Evolutionary conservation across 2,888 invertebrate species (phyloP).

Genomic region (Molanna angustata): DNA sequence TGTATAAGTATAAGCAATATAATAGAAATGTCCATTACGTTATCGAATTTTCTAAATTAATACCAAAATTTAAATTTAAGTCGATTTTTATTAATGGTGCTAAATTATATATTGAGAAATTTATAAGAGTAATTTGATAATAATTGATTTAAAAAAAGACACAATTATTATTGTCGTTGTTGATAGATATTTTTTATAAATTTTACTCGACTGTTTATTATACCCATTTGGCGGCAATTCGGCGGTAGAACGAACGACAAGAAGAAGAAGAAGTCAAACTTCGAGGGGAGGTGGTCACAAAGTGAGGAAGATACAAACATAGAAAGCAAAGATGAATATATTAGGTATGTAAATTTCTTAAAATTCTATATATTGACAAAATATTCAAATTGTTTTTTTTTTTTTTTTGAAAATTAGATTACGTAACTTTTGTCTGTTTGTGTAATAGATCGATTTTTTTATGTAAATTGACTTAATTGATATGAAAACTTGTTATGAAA

Average conservation of each 20-base stretch:
- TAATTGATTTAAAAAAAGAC: no score
- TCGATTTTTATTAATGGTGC: slow-evolving; percentile 28
- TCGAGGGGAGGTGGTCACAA: slow-evolving; percentile 7
- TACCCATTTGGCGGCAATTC: slow-evolving; percentile 10
- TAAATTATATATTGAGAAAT: slow-evolving; percentile 21
- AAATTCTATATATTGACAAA: neutral
- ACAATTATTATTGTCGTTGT: slow-evolving; percentile 9
- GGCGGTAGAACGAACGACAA: slow-evolving; percentile 5
- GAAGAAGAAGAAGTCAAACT: slow-evolving; percentile 9
- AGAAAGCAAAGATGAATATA: slow-evolving; percentile 28
- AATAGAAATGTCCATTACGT: slow-evolving; percentile 22
- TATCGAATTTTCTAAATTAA: slow-evolving; percentile 9
- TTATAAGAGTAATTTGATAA: slow-evolving; percentile 10
- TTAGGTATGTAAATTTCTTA: slow-evolving; percentile 23
- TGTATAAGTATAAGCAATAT: slow-evolving; percentile 15
- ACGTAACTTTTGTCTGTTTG: no score
- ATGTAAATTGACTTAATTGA: no score
- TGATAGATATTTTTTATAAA: slow-evolving; percentile 22
- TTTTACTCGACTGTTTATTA: slow-evolving; percentile 11
- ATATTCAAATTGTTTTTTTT: neutral
- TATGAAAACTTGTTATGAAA: no score
- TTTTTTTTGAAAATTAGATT: neutral
- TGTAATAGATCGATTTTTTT: no score
- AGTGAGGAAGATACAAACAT: neutral
- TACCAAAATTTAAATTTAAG: slow-evolving; percentile 13